Percentiles rank a stretch among this genome's conserved stretches.
Conservation (phyloP, 1,140 invertebrate genomes). For the Drosophila yakuba region DNA sequence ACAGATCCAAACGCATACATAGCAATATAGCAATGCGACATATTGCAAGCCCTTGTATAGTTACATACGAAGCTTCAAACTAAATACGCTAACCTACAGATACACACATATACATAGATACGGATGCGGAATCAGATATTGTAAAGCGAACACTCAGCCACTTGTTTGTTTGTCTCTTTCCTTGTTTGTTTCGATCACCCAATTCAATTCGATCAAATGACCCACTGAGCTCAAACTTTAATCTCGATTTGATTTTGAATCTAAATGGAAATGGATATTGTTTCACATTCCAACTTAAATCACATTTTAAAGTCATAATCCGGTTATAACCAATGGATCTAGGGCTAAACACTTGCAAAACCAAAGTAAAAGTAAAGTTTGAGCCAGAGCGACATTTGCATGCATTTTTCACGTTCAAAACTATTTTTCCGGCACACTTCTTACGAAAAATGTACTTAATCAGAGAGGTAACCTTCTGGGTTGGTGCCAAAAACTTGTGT, state of each 20-base stretch:
- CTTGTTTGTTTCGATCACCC: slow-evolving; percentile 18
- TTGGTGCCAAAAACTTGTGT: slow-evolving; percentile 5
- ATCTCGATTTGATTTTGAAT: not conserved
- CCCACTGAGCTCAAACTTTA: slow-evolving; percentile 29
- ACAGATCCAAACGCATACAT: slow-evolving; percentile 61
- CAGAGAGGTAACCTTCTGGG: not conserved
- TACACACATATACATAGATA: slow-evolving; percentile 34
- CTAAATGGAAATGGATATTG: slow-evolving; percentile 1
- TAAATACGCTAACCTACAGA: slow-evolving; percentile 48
- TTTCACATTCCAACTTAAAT: slow-evolving; percentile 6
- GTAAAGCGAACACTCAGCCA: slow-evolving; percentile 11
- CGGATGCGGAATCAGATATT: slow-evolving; percentile 17
- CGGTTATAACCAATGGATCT: not conserved
- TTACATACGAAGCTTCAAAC: slow-evolving; percentile 52
- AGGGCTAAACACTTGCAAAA: not conserved
- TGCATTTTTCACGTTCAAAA: slow-evolving; percentile 11
- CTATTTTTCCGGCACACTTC: slow-evolving; percentile 12
- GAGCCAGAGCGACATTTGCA: slow-evolving; percentile 36
- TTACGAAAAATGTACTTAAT: slow-evolving; percentile 30
- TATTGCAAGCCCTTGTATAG: slow-evolving; percentile 53
- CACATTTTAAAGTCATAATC: not conserved
- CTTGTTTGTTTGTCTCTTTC: slow-evolving; percentile 1
- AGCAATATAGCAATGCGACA: slow-evolving; percentile 51
- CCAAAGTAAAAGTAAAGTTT: slow-evolving; percentile 4
- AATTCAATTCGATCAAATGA: slow-evolving; percentile 7